These are phyloP conservation scores for Cyclargus thomasi DNA, from an alignment of 1,140 invertebrate species.

Conservation along the genomic window DNA sequence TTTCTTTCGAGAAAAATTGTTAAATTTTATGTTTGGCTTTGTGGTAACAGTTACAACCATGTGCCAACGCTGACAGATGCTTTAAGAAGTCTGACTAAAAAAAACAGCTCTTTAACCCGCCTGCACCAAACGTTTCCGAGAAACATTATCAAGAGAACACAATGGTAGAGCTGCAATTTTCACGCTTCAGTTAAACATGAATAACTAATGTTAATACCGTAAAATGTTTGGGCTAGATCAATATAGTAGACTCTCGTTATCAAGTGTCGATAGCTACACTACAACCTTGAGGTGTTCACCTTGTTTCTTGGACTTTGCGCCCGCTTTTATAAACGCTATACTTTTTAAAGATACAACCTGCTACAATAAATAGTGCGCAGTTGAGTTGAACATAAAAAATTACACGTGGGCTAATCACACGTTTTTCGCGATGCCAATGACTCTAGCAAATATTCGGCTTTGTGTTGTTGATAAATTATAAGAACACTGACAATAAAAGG, in stretches of 20 bases:
- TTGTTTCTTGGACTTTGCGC: constrained; percentile 22
- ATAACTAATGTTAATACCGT: neutral
- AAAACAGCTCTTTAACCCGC: too few species aligned
- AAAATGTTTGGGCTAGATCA: neutral
- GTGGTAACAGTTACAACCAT: too few species aligned
- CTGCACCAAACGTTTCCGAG: too few species aligned
- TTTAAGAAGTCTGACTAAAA: too few species aligned
- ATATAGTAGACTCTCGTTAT: neutral
- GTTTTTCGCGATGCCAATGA: neutral
- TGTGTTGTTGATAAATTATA: neutral
- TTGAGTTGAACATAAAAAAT: neutral
- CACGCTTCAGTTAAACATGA: neutral
- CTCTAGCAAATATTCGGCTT: neutral
- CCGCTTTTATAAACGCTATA: constrained; percentile 13
- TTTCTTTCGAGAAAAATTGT: neutral
- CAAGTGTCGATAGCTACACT: neutral
- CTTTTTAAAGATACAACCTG: neutral
- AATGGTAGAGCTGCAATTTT: too few species aligned
- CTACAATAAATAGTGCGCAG: neutral
- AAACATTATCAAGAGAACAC: too few species aligned
- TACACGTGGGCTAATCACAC: neutral
- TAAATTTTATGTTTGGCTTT: too few species aligned
- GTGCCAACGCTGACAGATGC: too few species aligned
- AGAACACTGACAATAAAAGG: too few species aligned
- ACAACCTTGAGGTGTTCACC: constrained; percentile 19